Evolutionary conservation across 2,113 vertebrate genomes (phyloP), one percentile per base, ranked within the genome.

Genomic region (Platichthys stellatus): DNA sequence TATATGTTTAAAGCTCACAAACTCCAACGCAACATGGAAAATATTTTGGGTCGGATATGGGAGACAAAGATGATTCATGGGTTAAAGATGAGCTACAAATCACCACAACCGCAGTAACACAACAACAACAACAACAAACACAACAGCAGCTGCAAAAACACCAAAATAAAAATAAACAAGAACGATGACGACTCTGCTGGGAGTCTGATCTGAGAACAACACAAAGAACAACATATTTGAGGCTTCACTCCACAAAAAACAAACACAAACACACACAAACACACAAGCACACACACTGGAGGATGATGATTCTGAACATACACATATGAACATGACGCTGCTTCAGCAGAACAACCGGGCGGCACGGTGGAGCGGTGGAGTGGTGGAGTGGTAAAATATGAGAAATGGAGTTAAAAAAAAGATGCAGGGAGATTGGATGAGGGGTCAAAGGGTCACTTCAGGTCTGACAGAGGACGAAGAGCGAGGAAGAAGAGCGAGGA

Each of bases 61-160:
- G 31, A 31, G 31, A 31, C 6, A 31, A 31, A 7, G 31, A 78
- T 85, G 73, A 15, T 40, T 59, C 20, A 80, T 2, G 13, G 70
- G 80, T 88, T 86, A 89, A 74, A 18, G 57, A 84, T 80, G 82
- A 83, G 47, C 82, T 69, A 64, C 40, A 64, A 38, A 64, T 72
- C 28, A 78, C 31, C 17, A 68, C 14, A 60, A 35, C 49, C 63
- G 18, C 53, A 49, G 51, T 35, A 63, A 68, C 17, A 67, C 13
- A 60, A 35, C 43, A 62, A 43, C 23, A 63, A 70, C 20, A 71
- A 64, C 21, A 71, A 23, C 8, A 47, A 47, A 40, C 63, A 21
- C 5, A 35, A 24, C 26, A 66, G 7, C 71, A 63, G 15, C 21
- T 10, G 69, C 66, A 66, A 31, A 58, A 79, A 69, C 72, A 75